Conservation (phyloP, 1,140 invertebrate genomes). For the Apis florea region DNA sequence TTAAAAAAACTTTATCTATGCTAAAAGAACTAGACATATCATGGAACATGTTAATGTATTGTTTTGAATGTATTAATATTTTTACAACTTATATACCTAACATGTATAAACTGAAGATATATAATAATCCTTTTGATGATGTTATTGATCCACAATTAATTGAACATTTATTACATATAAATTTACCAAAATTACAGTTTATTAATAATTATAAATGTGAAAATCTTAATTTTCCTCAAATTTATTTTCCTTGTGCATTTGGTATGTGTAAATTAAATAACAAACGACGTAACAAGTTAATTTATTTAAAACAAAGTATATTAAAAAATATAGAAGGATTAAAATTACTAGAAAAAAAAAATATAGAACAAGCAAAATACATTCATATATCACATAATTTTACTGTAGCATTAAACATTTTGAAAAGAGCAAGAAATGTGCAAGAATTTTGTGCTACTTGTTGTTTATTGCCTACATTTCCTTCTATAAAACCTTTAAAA, state of each 20-base stretch:
- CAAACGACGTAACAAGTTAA: conserved; percentile 14
- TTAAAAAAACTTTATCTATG: conserved; percentile 7
- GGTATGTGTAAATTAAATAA: conserved; percentile 21
- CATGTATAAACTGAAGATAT: conserved; percentile 43
- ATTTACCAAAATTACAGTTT: conserved; percentile 38
- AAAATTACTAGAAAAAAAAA: conserved; percentile 1
- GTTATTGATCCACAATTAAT: conserved; percentile 26
- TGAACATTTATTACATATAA: conserved; percentile 1
- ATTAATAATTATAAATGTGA: conserved; percentile 26
- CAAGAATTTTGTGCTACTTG: conserved; percentile 47
- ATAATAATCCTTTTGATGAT: conserved; percentile 56
- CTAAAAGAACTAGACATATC: conserved; percentile 53
- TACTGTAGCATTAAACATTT: not conserved
- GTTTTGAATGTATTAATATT: conserved; percentile 24
- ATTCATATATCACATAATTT: conserved; percentile 34
- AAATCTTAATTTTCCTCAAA: conserved; percentile 13
- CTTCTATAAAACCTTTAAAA: conserved; percentile 19
- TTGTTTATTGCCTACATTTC: conserved; percentile 37
- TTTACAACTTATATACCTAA: conserved; percentile 40
- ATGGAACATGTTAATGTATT: conserved; percentile 53
- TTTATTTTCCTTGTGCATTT: conserved; percentile 31
- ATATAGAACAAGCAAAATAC: conserved; percentile 6
- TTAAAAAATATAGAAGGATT: not conserved
- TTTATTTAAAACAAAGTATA: conserved; percentile 23
- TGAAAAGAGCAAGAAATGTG: not conserved